Conservation (phyloP, 2,888 invertebrate genomes). For the Odontocolon sp. region DNA sequence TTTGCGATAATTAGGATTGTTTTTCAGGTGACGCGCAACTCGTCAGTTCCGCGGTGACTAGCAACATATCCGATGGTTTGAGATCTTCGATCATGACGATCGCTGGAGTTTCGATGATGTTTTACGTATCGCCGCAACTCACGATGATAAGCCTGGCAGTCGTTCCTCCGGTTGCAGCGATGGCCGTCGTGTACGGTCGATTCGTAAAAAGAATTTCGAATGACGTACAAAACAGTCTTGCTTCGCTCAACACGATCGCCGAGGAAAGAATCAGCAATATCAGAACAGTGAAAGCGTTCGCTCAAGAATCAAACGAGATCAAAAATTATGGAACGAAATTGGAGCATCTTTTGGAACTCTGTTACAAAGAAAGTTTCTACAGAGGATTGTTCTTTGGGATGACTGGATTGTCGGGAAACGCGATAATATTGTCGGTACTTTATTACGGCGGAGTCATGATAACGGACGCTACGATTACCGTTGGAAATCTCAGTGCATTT, state of each 20-base stretch:
- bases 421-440: slow-evolving; percentile 93
- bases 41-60: slow-evolving; percentile 95
- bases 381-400: slow-evolving; percentile 95
- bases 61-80: slow-evolving; percentile 97
- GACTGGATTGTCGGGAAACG: slow-evolving; percentile 94
- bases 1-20: slow-evolving; percentile 29
- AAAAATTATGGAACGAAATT: slow-evolving; percentile 86
- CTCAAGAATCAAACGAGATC: slow-evolving; percentile 91
- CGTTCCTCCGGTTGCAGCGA: slow-evolving; percentile 93
- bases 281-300: slow-evolving; percentile 96
- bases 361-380: slow-evolving; percentile 93
- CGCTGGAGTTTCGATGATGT: slow-evolving; percentile 97
- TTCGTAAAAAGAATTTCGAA: slow-evolving; percentile 93
- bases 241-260: slow-evolving; percentile 83
- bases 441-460: slow-evolving; percentile 97
- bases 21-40: slow-evolving; percentile 93
- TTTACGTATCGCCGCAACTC: slow-evolving; percentile 95
- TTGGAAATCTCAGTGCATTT: slow-evolving; percentile 96
- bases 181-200: slow-evolving; percentile 91
- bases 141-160: slow-evolving; percentile 93
- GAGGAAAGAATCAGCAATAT: slow-evolving; percentile 96
- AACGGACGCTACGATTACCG: slow-evolving; percentile 87
- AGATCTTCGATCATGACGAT: slow-evolving; percentile 92
- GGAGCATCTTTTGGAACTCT: slow-evolving; percentile 87
- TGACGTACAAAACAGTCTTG: slow-evolving; percentile 88